Evolutionary conservation across 2,113 vertebrate genomes (phyloP), one percentile per base, ranked within the genome.

Genomic region (Etia nguti): DNA sequence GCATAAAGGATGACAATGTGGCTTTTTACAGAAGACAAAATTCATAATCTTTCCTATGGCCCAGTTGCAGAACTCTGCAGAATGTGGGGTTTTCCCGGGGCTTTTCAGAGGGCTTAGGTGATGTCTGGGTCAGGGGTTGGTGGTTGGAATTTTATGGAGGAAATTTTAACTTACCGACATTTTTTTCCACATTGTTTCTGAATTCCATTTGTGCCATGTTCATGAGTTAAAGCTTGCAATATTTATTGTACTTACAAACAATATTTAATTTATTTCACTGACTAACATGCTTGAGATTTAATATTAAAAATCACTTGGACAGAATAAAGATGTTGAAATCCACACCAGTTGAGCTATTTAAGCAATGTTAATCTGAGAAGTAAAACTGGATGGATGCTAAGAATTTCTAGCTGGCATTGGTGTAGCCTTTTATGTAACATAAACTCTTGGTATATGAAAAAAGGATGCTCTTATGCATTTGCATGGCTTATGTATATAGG

Each of bases 21-120:
- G 84, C 60, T 79, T 88, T 68, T 87, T 83, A 79, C 43, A 70
- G 26, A 79, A 70, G 73, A 87, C 54, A 80, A 10, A 83, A 87
- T 62, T 73, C 22, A 6, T 80, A 87, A 59, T 73, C 24, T 62
- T 77, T 79, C 50, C 22, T 73, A 24, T 54, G 20, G 20, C 84
- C 48, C 43, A 79, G 41, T 68, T 70, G 59, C 70, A 87, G 79
- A 54, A 79, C 68, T 55, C 43, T 85, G 15, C 12, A 8, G 7
- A 6, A n/a, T 13, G 18, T 77, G 73, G 73, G 73, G 73, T 31
- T 77, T 77, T 77, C 46, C 46, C 6, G 1, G 24, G 43, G 16
- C 10, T 50, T 75, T 77, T 77, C 29, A 77, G 46, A 77, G 73
- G 46, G 26, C 46, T 52, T 12, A 31, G 26, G 6, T 50, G 43